Conservation (phyloP, 2,888 invertebrate genomes). For the Drosophila multiciliata region DNA sequence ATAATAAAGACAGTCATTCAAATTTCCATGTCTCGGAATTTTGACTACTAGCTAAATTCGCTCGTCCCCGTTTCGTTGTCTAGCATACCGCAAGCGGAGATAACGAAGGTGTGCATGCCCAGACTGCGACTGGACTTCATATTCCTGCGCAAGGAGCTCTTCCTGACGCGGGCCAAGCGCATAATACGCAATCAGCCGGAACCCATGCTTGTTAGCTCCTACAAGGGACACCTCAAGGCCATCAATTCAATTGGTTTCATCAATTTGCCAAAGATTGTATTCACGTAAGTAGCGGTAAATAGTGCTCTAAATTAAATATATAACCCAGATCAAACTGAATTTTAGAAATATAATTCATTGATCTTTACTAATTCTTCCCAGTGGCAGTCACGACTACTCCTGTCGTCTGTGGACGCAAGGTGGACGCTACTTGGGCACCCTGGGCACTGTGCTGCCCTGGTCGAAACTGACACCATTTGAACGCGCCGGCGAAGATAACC, state of each 20-base stretch:
- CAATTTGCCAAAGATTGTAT: constrained; percentile 88
- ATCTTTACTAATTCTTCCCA: constrained; percentile 64
- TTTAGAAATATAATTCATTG: neutral
- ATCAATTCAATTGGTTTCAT: constrained; percentile 89
- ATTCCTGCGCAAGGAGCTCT: constrained; percentile 89
- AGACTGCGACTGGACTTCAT: constrained; percentile 89
- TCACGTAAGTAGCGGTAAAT: constrained; percentile 86
- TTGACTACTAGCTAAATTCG: constrained; percentile 2
- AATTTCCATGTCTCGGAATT: constrained; percentile 20
- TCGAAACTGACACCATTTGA: constrained; percentile 85
- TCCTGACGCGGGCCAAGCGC: constrained; percentile 89
- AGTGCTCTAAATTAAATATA: neutral
- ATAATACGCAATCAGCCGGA: constrained; percentile 87
- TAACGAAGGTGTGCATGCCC: constrained; percentile 87
- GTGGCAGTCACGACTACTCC: constrained; percentile 89
- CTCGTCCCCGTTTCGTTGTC: neutral
- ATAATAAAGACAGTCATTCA: constrained; percentile 31
- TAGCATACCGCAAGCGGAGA: constrained; percentile 80
- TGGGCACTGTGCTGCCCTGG: constrained; percentile 90
- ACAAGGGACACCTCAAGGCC: constrained; percentile 89
- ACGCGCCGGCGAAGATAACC: constrained; percentile 83
- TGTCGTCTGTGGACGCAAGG: constrained; percentile 91
- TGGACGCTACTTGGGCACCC: constrained; percentile 90
- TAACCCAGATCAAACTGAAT: neutral
- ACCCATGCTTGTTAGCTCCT: constrained; percentile 89